These are phyloP conservation scores for Silurus aristotelis DNA, from an alignment of 2,797 vertebrate genomes.

Conservation along the genomic window DNA sequence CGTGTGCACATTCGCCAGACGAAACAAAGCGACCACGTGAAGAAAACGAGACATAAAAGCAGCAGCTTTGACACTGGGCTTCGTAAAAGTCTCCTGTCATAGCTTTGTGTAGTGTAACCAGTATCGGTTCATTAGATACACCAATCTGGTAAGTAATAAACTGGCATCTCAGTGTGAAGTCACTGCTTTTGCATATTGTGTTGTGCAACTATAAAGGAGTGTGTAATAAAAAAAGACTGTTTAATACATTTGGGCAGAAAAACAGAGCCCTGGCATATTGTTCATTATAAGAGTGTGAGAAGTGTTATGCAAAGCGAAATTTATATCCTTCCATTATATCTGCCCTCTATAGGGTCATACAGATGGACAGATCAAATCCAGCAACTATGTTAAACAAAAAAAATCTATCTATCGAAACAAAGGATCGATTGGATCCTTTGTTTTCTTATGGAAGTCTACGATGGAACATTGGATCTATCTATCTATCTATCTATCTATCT, in stretches of 20 bases:
- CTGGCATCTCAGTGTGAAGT: background rate
- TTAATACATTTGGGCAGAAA: slow-evolving; percentile 6
- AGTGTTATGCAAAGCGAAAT: slow-evolving; percentile 10
- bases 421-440: too few relatives aligned
- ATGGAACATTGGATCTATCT: too few relatives aligned
- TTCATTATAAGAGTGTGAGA: slow-evolving; percentile 4
- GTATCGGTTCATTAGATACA: background rate
- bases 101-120: background rate
- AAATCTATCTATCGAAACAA: background rate
- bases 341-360: slow-evolving; percentile 2
- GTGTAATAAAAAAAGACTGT: background rate
- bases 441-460: too few relatives aligned
- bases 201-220: background rate
- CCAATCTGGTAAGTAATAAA: slow-evolving; percentile 9
- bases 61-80: slow-evolving; percentile 37
- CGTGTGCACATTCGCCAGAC: slow-evolving; percentile 46
- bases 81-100: slow-evolving; percentile 28
- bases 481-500: too few relatives aligned
- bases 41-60: slow-evolving; percentile 55
- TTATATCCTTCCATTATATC: background rate
- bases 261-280: background rate
- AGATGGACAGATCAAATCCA: background rate
- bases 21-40: slow-evolving; percentile 49
- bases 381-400: too few relatives aligned
- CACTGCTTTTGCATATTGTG: background rate